A percentile compares a stretch with the other conserved stretches of the same genome.
Conservation (phyloP, 2,797 vertebrate genomes). For the Catamblyrhynchus diadema region DNA sequence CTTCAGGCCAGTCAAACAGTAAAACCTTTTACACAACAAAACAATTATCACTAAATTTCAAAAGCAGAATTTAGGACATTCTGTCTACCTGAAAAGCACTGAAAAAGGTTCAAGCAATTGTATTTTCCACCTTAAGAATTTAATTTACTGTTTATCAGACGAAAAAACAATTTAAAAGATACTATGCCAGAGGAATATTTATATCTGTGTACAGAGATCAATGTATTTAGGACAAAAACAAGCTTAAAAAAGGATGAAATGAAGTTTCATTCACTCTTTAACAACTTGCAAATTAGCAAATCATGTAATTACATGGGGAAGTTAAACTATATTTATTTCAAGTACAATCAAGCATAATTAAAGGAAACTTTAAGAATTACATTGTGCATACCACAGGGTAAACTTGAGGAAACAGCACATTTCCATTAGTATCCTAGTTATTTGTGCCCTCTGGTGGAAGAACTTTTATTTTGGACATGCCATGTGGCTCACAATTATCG, state of each 20-base stretch:
- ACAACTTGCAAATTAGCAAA: not conserved
- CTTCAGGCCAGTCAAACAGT: not conserved
- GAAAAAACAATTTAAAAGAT: not conserved
- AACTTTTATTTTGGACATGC: not conserved
- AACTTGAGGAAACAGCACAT: not conserved
- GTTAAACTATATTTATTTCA: not conserved
- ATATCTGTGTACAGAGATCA: not conserved
- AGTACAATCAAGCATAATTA: not conserved
- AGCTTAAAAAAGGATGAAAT: not conserved
- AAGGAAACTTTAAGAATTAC: not conserved
- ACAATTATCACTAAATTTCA: not conserved
- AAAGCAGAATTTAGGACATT: not conserved
- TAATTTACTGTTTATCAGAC: not conserved
- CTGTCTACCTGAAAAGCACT: not conserved
- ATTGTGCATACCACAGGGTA: not conserved
- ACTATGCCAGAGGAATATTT: not conserved
- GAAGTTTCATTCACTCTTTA: not conserved
- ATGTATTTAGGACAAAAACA: not conserved
- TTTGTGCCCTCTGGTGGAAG: conserved; percentile 67
- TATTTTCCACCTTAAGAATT: not conserved
- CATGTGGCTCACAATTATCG: not conserved
- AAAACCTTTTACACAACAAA: not conserved
- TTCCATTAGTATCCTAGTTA: conserved; percentile 20
- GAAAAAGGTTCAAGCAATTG: not conserved
- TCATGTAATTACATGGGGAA: fast-evolving